Conservation (phyloP, 2,113 vertebrate genomes). For the Labrus mixtus region DNA sequence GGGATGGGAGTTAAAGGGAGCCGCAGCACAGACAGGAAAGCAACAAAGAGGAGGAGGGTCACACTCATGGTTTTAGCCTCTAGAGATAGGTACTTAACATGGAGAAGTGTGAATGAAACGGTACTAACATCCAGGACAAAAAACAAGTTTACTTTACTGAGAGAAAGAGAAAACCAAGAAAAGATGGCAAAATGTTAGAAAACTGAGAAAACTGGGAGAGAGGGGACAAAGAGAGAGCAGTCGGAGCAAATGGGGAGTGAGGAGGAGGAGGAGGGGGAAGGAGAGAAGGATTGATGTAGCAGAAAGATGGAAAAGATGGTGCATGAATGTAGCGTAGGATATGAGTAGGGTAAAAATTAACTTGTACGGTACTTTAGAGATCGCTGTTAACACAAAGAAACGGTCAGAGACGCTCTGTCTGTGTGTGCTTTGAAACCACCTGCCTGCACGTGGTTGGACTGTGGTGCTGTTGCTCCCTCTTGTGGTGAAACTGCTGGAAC, state of each 20-base stretch:
- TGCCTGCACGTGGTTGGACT: background rate
- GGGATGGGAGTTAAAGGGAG: conserved; percentile 1
- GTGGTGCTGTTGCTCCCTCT: conserved; percentile 43
- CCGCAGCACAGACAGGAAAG: conserved; percentile 22
- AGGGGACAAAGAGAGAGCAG: conserved; percentile 43
- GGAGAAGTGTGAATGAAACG: conserved; percentile 23
- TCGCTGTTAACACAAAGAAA: conserved; percentile 3
- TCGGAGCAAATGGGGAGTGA: conserved; percentile 10
- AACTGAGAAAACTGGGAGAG: conserved; percentile 33
- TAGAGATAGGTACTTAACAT: conserved; percentile 54
- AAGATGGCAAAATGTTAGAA: conserved; percentile 20
- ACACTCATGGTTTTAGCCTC: background rate
- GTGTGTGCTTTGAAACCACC: conserved; percentile 13
- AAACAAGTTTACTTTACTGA: conserved; percentile 71
- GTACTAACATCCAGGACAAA: conserved; percentile 51
- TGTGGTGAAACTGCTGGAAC: conserved; percentile 19
- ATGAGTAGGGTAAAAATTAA: conserved; percentile 65
- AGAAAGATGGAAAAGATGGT: conserved; percentile 59
- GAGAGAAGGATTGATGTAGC: background rate
- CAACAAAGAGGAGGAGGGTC: background rate
- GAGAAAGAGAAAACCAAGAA: conserved; percentile 24
- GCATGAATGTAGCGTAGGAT: conserved; percentile 67
- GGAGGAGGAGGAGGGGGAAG: background rate
- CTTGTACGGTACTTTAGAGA: conserved; percentile 43
- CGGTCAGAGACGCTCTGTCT: background rate